A percentile compares a stretch with the other conserved stretches of the same genome.
Conservation (phyloP, 2,797 vertebrate species). For the Danio aesculapii region DNA sequence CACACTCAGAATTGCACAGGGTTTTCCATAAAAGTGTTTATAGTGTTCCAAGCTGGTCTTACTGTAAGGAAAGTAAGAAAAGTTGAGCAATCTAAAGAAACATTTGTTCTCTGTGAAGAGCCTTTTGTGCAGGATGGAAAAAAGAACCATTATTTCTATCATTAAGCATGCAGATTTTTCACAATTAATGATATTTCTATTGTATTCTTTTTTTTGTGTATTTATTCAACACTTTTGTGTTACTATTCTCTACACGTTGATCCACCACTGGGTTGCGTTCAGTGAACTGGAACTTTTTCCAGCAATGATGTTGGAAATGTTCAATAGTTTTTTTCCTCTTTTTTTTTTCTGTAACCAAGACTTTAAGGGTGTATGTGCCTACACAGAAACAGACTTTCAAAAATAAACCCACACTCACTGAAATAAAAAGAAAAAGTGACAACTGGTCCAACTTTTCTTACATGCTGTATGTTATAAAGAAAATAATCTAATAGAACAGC, state of each 20-base stretch:
- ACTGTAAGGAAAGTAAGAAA: too few relatives aligned
- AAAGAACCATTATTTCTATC: too few relatives aligned
- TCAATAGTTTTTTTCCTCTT: not conserved
- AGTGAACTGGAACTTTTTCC: not conserved
- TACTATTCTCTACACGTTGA: not conserved
- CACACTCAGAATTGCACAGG: too few relatives aligned
- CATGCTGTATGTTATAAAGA: not conserved
- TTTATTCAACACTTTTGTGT: not conserved
- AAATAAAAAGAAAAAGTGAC: not conserved
- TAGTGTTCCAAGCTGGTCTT: too few relatives aligned
- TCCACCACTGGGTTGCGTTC: not conserved
- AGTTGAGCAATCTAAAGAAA: too few relatives aligned
- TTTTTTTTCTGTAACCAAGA: not conserved
- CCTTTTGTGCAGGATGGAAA: too few relatives aligned
- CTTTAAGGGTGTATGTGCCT: not conserved
- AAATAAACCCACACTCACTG: not conserved
- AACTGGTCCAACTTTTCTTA: not conserved
- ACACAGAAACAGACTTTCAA: not conserved
- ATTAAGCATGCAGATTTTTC: too few relatives aligned
- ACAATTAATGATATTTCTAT: too few relatives aligned
- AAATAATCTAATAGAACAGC: constrained; percentile 16
- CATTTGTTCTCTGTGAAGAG: too few relatives aligned
- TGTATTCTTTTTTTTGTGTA: too few relatives aligned
- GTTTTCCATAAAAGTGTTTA: too few relatives aligned
- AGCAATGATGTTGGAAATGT: not conserved